These are phyloP conservation scores for Aphelenchoides besseyi DNA, from an alignment of 1,140 invertebrate species.

Conservation along the genomic window DNA sequence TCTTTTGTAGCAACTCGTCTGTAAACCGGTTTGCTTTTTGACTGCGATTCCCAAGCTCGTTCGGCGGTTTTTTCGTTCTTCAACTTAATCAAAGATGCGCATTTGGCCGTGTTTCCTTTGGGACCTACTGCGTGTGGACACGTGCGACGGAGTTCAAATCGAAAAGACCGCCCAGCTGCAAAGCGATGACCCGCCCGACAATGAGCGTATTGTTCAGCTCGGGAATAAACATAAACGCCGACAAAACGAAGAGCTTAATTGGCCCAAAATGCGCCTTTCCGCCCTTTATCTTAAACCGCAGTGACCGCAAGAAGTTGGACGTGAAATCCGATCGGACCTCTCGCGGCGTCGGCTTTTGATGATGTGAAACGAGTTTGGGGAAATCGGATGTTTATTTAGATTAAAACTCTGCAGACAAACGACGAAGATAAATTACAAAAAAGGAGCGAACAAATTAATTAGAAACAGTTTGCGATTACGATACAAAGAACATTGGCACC, in stretches of 20 bases:
- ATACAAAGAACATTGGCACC: not conserved
- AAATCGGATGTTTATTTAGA: not conserved
- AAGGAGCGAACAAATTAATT: not conserved
- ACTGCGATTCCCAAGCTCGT: too few species aligned
- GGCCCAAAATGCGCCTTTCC: not conserved
- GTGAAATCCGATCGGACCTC: not conserved
- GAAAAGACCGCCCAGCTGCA: too few species aligned
- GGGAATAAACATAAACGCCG: not conserved
- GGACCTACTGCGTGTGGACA: too few species aligned
- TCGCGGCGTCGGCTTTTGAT: not conserved
- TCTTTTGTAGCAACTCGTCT: too few species aligned
- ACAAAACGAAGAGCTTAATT: not conserved
- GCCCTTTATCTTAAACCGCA: not conserved
- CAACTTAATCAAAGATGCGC: too few species aligned
- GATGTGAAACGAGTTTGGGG: not conserved
- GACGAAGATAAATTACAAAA: not conserved
- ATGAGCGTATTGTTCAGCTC: too few species aligned
- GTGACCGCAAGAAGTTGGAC: not conserved
- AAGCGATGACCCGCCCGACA: too few species aligned
- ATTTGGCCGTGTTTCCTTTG: too few species aligned
- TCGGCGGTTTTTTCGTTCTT: too few species aligned
- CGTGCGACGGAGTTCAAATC: too few species aligned
- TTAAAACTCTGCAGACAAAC: not conserved
- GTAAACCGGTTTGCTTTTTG: too few species aligned
- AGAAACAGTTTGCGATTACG: not conserved